These are phyloP conservation scores for Alexandromys fortis DNA, from an alignment of 2,113 vertebrate species.

Conservation along the genomic window DNA sequence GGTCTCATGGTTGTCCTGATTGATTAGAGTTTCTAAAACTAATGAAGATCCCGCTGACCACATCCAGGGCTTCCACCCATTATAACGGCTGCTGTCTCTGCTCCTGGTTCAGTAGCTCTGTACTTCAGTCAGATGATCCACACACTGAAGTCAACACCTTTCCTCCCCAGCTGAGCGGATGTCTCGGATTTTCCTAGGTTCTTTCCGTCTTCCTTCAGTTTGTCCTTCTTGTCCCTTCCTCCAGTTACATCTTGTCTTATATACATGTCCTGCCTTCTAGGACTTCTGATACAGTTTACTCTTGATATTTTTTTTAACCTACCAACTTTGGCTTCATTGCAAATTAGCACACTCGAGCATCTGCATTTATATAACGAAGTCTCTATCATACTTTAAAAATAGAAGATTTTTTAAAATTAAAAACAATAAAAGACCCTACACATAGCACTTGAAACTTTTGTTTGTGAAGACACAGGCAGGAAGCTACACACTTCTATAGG, in stretches of 20 bases:
- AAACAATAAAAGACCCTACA: not conserved
- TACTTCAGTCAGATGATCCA: not conserved
- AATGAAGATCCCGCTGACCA: not conserved
- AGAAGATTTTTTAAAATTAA: not conserved
- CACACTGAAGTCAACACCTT: not conserved
- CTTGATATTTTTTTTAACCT: not conserved
- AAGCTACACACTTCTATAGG: not conserved
- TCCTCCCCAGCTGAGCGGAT: not conserved
- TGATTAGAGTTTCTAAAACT: constrained; percentile 19
- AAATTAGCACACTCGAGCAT: not conserved
- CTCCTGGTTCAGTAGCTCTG: not conserved
- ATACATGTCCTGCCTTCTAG: not conserved
- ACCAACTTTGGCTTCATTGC: not conserved
- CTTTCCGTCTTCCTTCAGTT: not conserved
- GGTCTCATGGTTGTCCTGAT: not conserved
- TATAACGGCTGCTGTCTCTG: not conserved
- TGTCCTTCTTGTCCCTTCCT: not conserved
- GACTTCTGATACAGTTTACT: not conserved
- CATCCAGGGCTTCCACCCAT: not conserved
- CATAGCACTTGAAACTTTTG: not conserved
- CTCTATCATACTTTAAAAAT: not conserved
- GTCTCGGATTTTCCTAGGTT: not conserved
- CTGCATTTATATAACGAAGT: not conserved
- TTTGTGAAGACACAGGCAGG: not conserved
- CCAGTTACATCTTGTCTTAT: not conserved